A percentile compares a stretch with the other conserved stretches of the same genome.
phyloP scores from a whole-genome alignment of 2,888 invertebrate species.

The Allacma fusca region DNA sequence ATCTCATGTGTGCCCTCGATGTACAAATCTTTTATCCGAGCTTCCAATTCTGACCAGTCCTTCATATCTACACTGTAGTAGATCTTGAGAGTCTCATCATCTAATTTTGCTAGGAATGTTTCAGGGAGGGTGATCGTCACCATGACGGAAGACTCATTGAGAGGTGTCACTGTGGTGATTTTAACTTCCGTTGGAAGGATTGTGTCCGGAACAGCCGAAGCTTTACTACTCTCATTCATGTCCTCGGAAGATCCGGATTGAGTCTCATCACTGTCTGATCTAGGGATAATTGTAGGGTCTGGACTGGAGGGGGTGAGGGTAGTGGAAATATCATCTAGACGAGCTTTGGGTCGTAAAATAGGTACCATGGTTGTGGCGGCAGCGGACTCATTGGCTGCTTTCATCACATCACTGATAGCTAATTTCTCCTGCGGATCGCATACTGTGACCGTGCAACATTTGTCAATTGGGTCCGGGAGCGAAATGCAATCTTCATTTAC shows the following conservation, averaged over 20 bases:
- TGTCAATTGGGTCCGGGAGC: conserved; percentile 81
- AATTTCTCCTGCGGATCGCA: conserved; percentile 68
- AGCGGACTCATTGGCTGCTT: conserved; percentile 49
- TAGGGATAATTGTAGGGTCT: conserved; percentile 14
- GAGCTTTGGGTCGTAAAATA: conserved; percentile 20
- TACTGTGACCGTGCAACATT: conserved; percentile 83
- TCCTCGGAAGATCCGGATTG: background rate
- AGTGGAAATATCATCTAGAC: conserved; percentile 26
- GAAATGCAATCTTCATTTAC: conserved; percentile 77
- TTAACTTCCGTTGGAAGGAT: conserved; percentile 23
- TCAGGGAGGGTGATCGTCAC: conserved; percentile 53
- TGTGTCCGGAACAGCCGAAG: no score
- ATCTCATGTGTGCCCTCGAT: conserved; percentile 54
- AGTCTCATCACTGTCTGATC: conserved; percentile 10
- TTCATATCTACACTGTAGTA: conserved; percentile 53
- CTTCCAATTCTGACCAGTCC: conserved; percentile 51
- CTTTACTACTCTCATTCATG: no score
- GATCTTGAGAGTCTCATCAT: conserved; percentile 51
- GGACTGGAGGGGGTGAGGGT: conserved; percentile 19
- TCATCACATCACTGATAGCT: conserved; percentile 60
- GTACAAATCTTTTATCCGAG: conserved; percentile 54
- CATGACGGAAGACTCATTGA: conserved; percentile 57
- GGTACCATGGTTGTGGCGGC: conserved; percentile 10
- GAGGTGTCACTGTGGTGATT: conserved; percentile 53
- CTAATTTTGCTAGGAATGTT: conserved; percentile 49